Evolutionary conservation across 2,113 vertebrate genomes (phyloP), one percentile per base, ranked within the genome.

Genomic region (Eurypyga helias): DNA sequence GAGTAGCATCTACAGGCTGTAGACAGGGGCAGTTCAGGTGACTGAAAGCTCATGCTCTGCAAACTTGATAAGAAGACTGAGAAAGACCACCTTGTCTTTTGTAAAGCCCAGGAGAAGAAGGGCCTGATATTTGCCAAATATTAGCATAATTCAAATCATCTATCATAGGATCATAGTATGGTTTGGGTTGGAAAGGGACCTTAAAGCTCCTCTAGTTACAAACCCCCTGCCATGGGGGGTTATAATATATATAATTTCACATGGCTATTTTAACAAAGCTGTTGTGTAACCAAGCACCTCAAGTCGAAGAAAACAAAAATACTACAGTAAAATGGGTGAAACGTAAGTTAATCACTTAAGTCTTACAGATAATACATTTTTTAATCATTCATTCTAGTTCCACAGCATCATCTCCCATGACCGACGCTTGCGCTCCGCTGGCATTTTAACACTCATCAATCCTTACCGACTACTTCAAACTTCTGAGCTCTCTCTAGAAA

Each of bases 341-440:
- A 58, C 11, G 24, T 2, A 62, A 34, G 10, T 87, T 46, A 62
- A 31, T 25, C 84, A 14, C 70, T 45, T 38, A 52, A n/a, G 11
- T 41, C 18, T 82, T 49, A 49, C n/a, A 79, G 38, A 38, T 18
- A 91, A 83, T 4, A 71, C 15, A 25, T 34, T 60, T 88, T 87
- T 58, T 76, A 7, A 87, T 79, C 48, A 19, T 60, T 69, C 29
- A 43, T 9, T 87, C 92, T 78, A 82, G 52, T 55, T 89, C 60
- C 80, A 86, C 48, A 29, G 38, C 14, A 7, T 61, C 45, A 51
- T n/a, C 21, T 79, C 41, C 66, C 60, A 46, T 12, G 41, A 85
- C 25, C 65, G 36, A 86, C 1, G 1, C 12, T 33, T 28, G 18
- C 5, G 5, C 46, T 71, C 36, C 1, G 3, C 0, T 45, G 19